Evolutionary conservation across 2,113 vertebrate species (phyloP), one percentile per base, ranked within the genome.

Genomic region (Oostethus manadensis): DNA sequence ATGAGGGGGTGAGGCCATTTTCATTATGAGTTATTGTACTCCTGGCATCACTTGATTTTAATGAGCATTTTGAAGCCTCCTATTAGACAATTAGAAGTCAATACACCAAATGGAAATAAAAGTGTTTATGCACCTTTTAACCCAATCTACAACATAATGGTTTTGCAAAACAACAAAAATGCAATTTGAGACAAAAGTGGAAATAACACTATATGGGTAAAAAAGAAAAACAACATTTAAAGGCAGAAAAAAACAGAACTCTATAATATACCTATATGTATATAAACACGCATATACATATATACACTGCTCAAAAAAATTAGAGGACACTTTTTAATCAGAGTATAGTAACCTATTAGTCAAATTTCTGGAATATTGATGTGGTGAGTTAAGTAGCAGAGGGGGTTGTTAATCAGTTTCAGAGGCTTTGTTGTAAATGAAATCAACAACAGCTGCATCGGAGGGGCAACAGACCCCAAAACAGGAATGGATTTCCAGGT

Each of bases 1-100:
- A 10, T 42, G 6, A 40, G 11, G 7, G 6, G 18, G 33, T 42
- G 20, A 55, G 15, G 18, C 35, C 40, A 55, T 35, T 21, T 20
- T 20, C 40, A 40, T 40, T 15, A 21, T 55, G 57, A 29, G 54
- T 60, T 69, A 55, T 51, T 64, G 62, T 78, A 62, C 62, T 57
- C 51, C 23, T 69, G 69, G 60, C 67, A 57, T 38, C 56, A 40
- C 55, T 56, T 55, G 33, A 38, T 20, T 35, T 18, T 20, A 55
- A 40, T 14, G 51, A 40, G 33, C 51, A 55, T 55, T 55, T 55
- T 55, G 35, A 55, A 55, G 33, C 26, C 53, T 15, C 20, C 18
- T 16, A 13, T 55, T 40, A 40, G 10, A 38, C n/a, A 53, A 33
- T 15, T 16, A 21, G 10, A 40, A 21, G 53, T 55, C 35, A 40